Base-by-base conservation (phyloP, 2,797 vertebrate genomes). In the Crocodylus rhombifer region DNA sequence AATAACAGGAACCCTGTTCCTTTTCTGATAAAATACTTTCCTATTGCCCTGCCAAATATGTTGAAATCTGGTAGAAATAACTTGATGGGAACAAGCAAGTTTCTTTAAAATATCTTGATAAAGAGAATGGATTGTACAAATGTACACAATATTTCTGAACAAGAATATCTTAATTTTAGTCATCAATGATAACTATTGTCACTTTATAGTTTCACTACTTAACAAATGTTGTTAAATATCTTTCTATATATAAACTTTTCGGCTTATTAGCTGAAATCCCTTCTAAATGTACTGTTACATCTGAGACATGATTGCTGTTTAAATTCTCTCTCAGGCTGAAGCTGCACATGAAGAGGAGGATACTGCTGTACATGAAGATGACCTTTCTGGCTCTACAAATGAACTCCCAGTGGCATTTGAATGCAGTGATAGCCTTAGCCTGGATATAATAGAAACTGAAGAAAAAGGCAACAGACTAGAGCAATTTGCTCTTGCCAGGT, bases 401-500 rank as follows among this genome's bases (percentile, higher is more conserved):
- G 99, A 99, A 88, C 97, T 98, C 42, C 98, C 98, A 3, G 97
- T 97, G 82, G 98, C 98, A 20, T 98, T 99, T 89, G 98, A 98
- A 90, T 98, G 98, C 91, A 97, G 98, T 9, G 99, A 99, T 90
- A 98, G 97, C 97, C 97, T 98, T 89, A 98, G 97, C 65, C 94
- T 98, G 94, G 98, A 99, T 87, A 97, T 97, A 97, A 98, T 98
- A 82, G 98, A 98, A 33, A 93, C 95, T 14, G 98, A 99, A 92
- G 98, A 98, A 91, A 98, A 98, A 94, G 98, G 95, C 89, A 98
- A 97, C n/a, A 96, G 96, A 84, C 98, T 98, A 36, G 98, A 98
- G 91, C 97, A 97, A 61, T 97, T 97, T 96, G 98, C 98, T 75
- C 97, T 99, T 73, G 96, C 98, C 71, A 99, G 99, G 99, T 99